Evolutionary conservation across 2,113 vertebrate species (phyloP).

Genomic region (Dissostichus mawsoni): DNA sequence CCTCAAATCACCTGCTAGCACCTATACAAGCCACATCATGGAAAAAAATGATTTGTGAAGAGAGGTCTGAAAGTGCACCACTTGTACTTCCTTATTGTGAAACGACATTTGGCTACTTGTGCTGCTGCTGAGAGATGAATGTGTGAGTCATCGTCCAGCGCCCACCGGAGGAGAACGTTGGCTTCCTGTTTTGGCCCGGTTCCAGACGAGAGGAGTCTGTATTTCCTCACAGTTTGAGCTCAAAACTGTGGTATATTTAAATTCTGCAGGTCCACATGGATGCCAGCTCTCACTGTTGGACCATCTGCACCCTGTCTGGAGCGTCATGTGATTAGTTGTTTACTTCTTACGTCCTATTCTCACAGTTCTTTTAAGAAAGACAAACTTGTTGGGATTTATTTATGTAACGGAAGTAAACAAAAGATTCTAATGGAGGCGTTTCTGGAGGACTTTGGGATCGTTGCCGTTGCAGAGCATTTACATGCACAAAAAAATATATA

Average conservation of each 20-base stretch:
- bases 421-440: too few relatives aligned
- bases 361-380: too few relatives aligned
- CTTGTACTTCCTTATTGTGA: slow-evolving; percentile 21
- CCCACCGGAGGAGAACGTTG: slow-evolving; percentile 56
- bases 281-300: slow-evolving; percentile 24
- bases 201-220: slow-evolving; percentile 3
- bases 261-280: slow-evolving; percentile 27
- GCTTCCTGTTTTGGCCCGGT: slow-evolving; percentile 41
- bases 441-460: too few relatives aligned
- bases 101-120: slow-evolving; percentile 31
- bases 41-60: slow-evolving; percentile 18
- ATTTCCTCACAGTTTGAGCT: slow-evolving; percentile 34
- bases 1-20: not conserved
- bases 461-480: too few relatives aligned
- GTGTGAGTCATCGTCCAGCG: slow-evolving; percentile 58
- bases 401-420: too few relatives aligned
- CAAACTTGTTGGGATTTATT: too few relatives aligned
- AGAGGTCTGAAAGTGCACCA: slow-evolving; percentile 11
- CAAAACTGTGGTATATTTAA: not conserved
- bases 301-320: slow-evolving; percentile 53
- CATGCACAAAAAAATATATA: too few relatives aligned
- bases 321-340: slow-evolving; percentile 9
- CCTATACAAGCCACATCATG: not conserved
- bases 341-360: not conserved
- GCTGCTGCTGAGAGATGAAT: slow-evolving; percentile 35